Evolutionary conservation across 2,888 invertebrate species (phyloP).

Genomic region (Nycteola revayana): DNA sequence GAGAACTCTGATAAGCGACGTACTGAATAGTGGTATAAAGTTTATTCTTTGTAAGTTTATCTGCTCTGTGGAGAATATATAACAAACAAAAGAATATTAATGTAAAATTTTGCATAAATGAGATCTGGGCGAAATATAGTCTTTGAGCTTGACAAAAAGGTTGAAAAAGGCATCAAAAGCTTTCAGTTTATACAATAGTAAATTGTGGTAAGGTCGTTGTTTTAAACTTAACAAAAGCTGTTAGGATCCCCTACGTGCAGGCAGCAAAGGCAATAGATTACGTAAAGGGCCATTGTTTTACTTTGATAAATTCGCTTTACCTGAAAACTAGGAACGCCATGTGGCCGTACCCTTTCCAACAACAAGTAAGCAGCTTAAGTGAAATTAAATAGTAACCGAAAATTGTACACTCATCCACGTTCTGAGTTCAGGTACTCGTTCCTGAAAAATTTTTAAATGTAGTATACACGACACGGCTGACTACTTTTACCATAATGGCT

Average conservation of each 20-base stretch:
- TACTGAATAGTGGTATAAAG: conserved; percentile 10
- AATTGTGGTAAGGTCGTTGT: too few relatives aligned
- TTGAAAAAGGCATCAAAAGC: too few relatives aligned
- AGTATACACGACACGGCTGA: too few relatives aligned
- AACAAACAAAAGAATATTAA: conserved; percentile 4
- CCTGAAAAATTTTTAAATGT: too few relatives aligned
- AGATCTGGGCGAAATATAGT: too few relatives aligned
- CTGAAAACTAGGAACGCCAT: conserved; percentile 1
- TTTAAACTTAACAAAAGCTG: conserved; percentile 3
- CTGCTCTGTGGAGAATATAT: conserved; percentile 7
- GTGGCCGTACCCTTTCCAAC: conserved; percentile 3
- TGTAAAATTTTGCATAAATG: too few relatives aligned
- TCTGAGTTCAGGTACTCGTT: too few relatives aligned
- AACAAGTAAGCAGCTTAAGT: conserved; percentile 18
- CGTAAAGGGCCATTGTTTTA: conserved; percentile 14
- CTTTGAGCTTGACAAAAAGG: too few relatives aligned
- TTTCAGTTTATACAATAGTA: too few relatives aligned
- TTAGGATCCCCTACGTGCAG: not conserved
- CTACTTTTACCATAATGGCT: too few relatives aligned
- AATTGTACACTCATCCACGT: too few relatives aligned
- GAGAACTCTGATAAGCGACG: conserved; percentile 7
- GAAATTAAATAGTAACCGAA: too few relatives aligned
- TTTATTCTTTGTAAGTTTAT: conserved; percentile 14
- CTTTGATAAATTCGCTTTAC: conserved; percentile 8
- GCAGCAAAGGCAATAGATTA: conserved; percentile 9